Evolutionary conservation across 2,888 invertebrate genomes (phyloP).

Genomic region (Chrysina gloriosa): DNA sequence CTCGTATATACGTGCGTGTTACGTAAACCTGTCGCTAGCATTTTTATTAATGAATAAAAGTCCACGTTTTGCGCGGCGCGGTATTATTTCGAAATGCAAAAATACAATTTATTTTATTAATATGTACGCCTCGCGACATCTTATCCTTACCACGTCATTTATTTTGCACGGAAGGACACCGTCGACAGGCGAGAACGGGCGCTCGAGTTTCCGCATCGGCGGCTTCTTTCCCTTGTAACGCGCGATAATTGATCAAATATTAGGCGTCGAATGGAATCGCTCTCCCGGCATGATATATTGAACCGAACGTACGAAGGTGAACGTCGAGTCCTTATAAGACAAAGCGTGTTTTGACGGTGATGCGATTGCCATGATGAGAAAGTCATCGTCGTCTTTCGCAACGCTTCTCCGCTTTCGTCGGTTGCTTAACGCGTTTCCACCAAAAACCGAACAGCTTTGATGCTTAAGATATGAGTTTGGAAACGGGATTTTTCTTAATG

Average conservation of each 20-base stretch:
- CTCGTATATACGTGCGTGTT: no score
- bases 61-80: no score
- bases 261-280: constrained; percentile 5
- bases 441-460: no score
- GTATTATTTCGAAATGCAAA: background rate
- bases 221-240: constrained; percentile 10
- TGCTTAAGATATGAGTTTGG: no score
- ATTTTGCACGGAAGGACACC: background rate
- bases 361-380: background rate
- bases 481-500: no score
- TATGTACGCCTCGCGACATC: background rate
- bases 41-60: no score
- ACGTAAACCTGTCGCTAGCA: no score
- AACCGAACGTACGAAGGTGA: background rate
- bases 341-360: background rate
- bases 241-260: constrained; percentile 23
- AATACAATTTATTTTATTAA: background rate
- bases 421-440: background rate
- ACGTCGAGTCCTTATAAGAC: background rate
- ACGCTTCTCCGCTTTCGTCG: constrained; percentile 5
- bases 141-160: constrained; percentile 9
- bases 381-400: background rate
- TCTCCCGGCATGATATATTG: constrained; percentile 10
- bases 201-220: constrained; percentile 2
- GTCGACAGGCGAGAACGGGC: constrained; percentile 9